Conservation (phyloP, 2,888 invertebrate species). For the Hipparchia sbordonii region DNA sequence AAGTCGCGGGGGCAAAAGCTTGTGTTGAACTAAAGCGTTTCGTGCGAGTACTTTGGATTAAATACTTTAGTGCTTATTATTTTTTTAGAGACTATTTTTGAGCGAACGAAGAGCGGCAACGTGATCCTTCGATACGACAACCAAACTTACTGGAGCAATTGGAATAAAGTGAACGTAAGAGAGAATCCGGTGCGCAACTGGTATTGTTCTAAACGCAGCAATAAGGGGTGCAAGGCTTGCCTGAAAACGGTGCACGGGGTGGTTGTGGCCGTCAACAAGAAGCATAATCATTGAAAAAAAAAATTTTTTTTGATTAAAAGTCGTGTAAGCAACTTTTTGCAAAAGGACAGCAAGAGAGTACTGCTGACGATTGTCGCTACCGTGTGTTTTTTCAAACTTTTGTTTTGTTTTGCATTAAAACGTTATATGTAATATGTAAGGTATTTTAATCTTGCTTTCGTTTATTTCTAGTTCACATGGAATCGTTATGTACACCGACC, state of each 20-base stretch:
- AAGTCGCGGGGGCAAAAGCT: too few relatives aligned
- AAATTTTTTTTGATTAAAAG: background rate
- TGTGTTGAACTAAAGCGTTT: too few relatives aligned
- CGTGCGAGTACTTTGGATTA: too few relatives aligned
- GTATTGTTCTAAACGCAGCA: constrained; percentile 55
- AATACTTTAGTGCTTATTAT: background rate
- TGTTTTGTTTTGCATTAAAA: too few relatives aligned
- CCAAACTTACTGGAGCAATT: constrained; percentile 52
- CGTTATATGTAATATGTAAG: too few relatives aligned
- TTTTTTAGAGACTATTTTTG: constrained; percentile 34
- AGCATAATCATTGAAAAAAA: constrained; percentile 45
- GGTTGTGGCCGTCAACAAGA: constrained; percentile 42
- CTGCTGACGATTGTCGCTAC: too few relatives aligned
- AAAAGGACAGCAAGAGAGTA: too few relatives aligned
- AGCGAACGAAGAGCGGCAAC: constrained; percentile 43
- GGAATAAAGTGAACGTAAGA: constrained; percentile 38
- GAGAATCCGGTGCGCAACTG: constrained; percentile 44
- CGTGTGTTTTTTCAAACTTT: too few relatives aligned
- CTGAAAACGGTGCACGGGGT: constrained; percentile 45
- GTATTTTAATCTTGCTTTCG: too few relatives aligned
- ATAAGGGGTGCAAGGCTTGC: constrained; percentile 45
- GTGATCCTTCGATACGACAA: constrained; percentile 46
- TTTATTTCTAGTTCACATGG: too few relatives aligned
- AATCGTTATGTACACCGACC: too few relatives aligned
- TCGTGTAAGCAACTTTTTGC: too few relatives aligned